phyloP scores from a whole-genome alignment of 2,797 vertebrate genomes.

The Pyrocephalus nanus region DNA sequence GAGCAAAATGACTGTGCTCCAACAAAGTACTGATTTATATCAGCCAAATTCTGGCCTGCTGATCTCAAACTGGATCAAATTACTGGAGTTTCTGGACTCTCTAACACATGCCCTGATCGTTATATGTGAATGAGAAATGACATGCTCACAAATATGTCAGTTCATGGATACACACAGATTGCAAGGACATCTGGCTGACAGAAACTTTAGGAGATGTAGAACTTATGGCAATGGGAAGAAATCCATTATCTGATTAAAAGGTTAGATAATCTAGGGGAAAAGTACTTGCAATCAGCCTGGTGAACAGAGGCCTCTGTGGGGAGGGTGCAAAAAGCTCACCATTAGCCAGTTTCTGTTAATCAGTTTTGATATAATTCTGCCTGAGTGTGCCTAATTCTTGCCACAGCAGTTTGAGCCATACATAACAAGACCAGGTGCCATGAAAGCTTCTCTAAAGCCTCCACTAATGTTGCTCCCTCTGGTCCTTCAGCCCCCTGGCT shows the following conservation, averaged over 20 bases:
- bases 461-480: not conserved
- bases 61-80: slow-evolving; percentile 36
- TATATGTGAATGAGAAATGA: slow-evolving; percentile 6
- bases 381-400: slow-evolving; percentile 32
- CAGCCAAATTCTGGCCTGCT: slow-evolving; percentile 1
- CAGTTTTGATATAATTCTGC: slow-evolving; percentile 63
- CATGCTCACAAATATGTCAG: slow-evolving; percentile 35
- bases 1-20: slow-evolving; percentile 19
- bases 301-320: slow-evolving; percentile 21
- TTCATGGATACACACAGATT: slow-evolving; percentile 68
- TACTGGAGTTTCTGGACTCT: slow-evolving; percentile 12
- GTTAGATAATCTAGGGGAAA: slow-evolving; percentile 61
- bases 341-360: slow-evolving; percentile 61
- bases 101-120: not conserved
- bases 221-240: slow-evolving; percentile 37
- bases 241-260: slow-evolving; percentile 66
- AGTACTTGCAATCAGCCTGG: slow-evolving; percentile 32
- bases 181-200: slow-evolving; percentile 70
- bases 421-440: not conserved
- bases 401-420: slow-evolving; percentile 1
- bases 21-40: slow-evolving; percentile 43
- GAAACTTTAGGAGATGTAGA: slow-evolving; percentile 42
- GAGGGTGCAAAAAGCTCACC: slow-evolving; percentile 30
- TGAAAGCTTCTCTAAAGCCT: not conserved
- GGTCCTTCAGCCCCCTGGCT: not conserved